phyloP scores from a whole-genome alignment of 2,113 vertebrate genomes.

The Litocranius walleri region DNA sequence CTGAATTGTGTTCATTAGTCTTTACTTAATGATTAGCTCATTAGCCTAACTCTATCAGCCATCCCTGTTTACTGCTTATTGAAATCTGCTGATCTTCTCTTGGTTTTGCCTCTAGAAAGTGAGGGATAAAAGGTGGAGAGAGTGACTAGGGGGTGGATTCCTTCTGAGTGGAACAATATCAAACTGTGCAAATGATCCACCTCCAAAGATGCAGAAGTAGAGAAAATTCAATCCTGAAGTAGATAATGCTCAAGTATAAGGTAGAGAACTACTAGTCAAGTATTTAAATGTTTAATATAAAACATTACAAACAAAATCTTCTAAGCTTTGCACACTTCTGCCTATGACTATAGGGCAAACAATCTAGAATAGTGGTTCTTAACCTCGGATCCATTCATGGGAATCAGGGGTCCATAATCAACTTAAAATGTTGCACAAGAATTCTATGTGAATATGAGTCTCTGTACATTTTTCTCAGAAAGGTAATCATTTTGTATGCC shows the following conservation, averaged over 20 bases:
- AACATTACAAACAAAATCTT: neutral
- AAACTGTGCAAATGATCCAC: neutral
- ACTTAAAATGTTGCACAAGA: neutral
- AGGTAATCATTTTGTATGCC: neutral
- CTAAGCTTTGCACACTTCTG: neutral
- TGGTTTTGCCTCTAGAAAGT: conserved; percentile 30
- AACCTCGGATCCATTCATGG: neutral
- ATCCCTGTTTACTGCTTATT: conserved; percentile 33
- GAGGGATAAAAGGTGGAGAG: neutral
- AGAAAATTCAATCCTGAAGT: neutral
- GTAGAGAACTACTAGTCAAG: neutral
- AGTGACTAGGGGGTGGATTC: neutral
- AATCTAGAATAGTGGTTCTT: neutral
- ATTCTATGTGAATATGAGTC: neutral
- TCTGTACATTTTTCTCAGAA: neutral
- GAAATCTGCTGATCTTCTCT: conserved; percentile 34
- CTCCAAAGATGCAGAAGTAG: neutral
- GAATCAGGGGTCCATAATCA: neutral
- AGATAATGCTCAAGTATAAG: neutral
- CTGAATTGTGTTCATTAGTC: conserved; percentile 60
- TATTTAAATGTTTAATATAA: neutral
- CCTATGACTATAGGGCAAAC: neutral
- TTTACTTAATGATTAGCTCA: conserved; percentile 72
- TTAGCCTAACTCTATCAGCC: conserved; percentile 62
- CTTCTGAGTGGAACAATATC: neutral